Evolutionary conservation across 2,888 invertebrate genomes (phyloP).

Genomic region (Dryobota labecula): DNA sequence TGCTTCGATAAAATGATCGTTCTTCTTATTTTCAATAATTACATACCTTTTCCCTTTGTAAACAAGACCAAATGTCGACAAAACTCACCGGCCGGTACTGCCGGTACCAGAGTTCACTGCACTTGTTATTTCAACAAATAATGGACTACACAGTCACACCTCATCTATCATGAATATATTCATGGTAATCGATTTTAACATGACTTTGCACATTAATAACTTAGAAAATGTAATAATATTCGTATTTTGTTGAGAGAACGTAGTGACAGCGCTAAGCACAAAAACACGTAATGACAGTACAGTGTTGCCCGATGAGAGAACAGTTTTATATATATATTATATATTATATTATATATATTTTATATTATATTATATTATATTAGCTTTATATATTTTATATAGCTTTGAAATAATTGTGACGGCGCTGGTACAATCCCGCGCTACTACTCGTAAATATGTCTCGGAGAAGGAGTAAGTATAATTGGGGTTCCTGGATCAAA

Average conservation of each 20-base stretch:
- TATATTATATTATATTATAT: no score
- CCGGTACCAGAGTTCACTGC: neutral
- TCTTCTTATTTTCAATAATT: neutral
- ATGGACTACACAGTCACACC: neutral
- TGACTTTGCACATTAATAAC: neutral
- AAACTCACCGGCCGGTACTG: neutral
- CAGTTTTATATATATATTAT: no score
- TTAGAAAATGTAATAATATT: neutral
- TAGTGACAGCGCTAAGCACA: conserved; percentile 6
- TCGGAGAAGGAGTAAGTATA: no score
- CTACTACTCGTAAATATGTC: no score
- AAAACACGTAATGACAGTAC: conserved; percentile 4
- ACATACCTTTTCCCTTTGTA: neutral
- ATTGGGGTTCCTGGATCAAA: no score
- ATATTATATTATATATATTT: no score
- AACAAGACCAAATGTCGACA: neutral
- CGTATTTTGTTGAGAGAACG: conserved; percentile 10
- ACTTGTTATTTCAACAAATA: conserved; percentile 3
- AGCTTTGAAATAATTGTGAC: no score
- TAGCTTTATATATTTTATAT: no score
- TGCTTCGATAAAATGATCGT: neutral
- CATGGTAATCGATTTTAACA: neutral
- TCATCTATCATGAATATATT: neutral
- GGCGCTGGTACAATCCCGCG: no score
- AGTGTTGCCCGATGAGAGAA: neutral